Evolutionary conservation across 2,888 invertebrate species (phyloP), one percentile per base, ranked within the genome.

Genomic region (Scaptomyza polygonia): DNA sequence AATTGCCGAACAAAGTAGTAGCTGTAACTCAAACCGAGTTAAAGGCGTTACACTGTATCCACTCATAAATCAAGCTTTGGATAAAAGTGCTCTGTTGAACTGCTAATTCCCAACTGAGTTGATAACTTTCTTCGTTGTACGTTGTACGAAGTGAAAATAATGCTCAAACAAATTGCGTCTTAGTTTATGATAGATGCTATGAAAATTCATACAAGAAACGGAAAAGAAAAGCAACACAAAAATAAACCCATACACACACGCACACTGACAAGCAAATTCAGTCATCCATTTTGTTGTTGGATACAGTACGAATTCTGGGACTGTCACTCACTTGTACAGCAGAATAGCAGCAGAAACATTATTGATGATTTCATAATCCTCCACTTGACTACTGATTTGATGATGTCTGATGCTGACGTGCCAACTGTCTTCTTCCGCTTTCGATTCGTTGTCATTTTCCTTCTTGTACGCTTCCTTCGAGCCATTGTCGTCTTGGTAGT

Each of bases 361-460:
- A 91, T 90, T 86, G 90, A 89, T 87, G 90, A 89, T 85, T 89
- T 86, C 82, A 90, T 89, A 88, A 90, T 89, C 89, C 90, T 90
- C 91, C 91, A 91, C 89, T 89, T 89, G 86, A 90, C 81, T 88
- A 87, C 88, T 72, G 89, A 86, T 79, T 82, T 81, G 65, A 68
- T 76, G 68, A 67, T 76, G 68, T 83, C 68, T 68, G 84, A 77
- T 67, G 72, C 69, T 65, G 85, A 77, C 68, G 73, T 71, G 67
- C 82, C 88, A 67, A 85, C 82, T 74, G 82, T 85, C 81, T 85
- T 85, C 81, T 74, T 81, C 59, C 88, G 81, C 63, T 85, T 87
- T 16, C 81, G 78, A 70, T 78, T 87, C 69, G 79, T 81, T 53
- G 84, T 62, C 81, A 71, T 83, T 70, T 69, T 73, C 68, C 64